phyloP scores from a whole-genome alignment of 2,113 vertebrate species.

The Serinus canaria region DNA sequence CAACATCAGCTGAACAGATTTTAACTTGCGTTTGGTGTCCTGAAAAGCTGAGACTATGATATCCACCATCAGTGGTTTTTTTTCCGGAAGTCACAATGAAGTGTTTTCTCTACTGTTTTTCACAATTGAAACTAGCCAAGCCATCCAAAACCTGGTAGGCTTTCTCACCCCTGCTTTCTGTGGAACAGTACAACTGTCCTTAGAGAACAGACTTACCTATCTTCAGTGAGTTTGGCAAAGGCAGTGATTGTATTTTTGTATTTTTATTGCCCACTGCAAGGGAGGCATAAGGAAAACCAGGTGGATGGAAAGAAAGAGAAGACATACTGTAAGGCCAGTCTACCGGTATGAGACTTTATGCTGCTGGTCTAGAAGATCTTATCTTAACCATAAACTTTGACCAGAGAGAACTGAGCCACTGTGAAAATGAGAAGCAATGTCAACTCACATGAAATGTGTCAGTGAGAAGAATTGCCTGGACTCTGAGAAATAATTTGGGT shows the following conservation, averaged over 20 bases:
- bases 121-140: not conserved
- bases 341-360: not conserved
- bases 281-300: not conserved
- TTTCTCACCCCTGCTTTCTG: not conserved
- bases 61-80: not conserved
- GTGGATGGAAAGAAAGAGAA: not conserved
- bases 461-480: not conserved
- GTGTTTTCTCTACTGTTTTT: not conserved
- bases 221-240: not conserved
- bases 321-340: not conserved
- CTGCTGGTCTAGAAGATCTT: not conserved
- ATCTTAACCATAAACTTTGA: not conserved
- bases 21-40: not conserved
- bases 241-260: not conserved
- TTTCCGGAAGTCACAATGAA: not conserved
- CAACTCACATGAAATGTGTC: not conserved
- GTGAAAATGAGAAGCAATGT: not conserved
- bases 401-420: not conserved
- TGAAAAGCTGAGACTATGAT: not conserved
- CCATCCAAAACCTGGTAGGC: not conserved
- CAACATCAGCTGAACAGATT: not conserved
- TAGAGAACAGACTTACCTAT: not conserved
- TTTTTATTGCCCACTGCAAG: not conserved
- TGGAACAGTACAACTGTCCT: not conserved
- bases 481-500: not conserved